Evolutionary conservation across 2,888 invertebrate species (phyloP).

Genomic region (Tuberolachnus salignus): DNA sequence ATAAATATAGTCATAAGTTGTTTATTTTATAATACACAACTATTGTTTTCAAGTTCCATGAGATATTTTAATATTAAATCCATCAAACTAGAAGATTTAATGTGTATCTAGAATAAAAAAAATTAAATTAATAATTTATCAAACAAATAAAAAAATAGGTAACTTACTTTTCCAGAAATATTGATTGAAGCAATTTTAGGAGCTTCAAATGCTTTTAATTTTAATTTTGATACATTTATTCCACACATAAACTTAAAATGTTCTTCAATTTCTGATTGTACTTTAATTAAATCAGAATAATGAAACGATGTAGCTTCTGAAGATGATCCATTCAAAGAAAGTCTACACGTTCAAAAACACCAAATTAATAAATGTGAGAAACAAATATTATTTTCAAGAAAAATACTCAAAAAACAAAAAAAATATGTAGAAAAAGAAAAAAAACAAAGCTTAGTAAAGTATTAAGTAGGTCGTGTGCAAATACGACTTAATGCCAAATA

Average conservation of each 20-base stretch:
- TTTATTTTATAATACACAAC: neutral
- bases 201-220: conserved; percentile 36
- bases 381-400: too few relatives aligned
- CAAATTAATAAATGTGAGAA: neutral
- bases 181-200: conserved; percentile 47
- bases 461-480: too few relatives aligned
- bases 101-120: conserved; percentile 24
- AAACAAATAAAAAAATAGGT: neutral
- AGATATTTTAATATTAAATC: conserved; percentile 48
- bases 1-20: too few relatives aligned
- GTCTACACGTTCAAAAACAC: neutral
- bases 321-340: conserved; percentile 3
- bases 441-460: too few relatives aligned
- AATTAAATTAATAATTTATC: neutral
- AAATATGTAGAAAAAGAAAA: too few relatives aligned
- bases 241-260: conserved; percentile 28
- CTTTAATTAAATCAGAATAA: conserved; percentile 47
- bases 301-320: conserved; percentile 19
- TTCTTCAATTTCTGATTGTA: conserved; percentile 41
- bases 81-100: conserved; percentile 24
- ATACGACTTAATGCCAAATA: too few relatives aligned
- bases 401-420: too few relatives aligned
- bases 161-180: conserved; percentile 54
- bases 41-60: conserved; percentile 28
- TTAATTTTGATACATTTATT: conserved; percentile 46